These are phyloP conservation scores for Eumaeus atala DNA, from an alignment of 1,140 invertebrate species.

Conservation along the genomic window DNA sequence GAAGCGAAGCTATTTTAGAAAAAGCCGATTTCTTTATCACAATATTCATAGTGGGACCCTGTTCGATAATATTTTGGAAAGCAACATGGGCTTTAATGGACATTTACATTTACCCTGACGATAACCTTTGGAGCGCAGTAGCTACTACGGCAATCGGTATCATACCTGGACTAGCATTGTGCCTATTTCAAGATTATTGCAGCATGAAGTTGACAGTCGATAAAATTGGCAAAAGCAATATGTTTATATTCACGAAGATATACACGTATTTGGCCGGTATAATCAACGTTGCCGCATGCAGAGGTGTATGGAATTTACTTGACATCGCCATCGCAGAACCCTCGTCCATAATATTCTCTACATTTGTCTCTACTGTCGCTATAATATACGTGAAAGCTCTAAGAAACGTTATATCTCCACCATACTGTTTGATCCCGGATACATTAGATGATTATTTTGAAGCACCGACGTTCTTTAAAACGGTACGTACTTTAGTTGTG, in stretches of 20 bases:
- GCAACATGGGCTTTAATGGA: slow-evolving; percentile 34
- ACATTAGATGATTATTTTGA: slow-evolving; percentile 35
- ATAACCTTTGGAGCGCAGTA: slow-evolving; percentile 25
- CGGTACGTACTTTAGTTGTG: slow-evolving; percentile 25
- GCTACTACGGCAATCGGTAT: slow-evolving; percentile 26
- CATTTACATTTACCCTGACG: slow-evolving; percentile 30
- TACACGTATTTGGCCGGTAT: slow-evolving; percentile 29
- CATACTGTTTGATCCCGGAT: slow-evolving; percentile 28
- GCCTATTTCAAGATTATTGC: slow-evolving; percentile 25
- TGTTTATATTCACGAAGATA: slow-evolving; percentile 28
- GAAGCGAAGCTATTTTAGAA: slow-evolving; percentile 24
- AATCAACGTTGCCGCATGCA: slow-evolving; percentile 30
- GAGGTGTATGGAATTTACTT: slow-evolving; percentile 35
- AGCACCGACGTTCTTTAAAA: slow-evolving; percentile 35
- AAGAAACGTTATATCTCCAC: slow-evolving; percentile 31
- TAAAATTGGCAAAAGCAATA: slow-evolving; percentile 22
- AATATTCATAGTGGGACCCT: slow-evolving; percentile 25
- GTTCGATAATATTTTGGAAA: slow-evolving; percentile 34
- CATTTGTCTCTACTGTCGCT: slow-evolving; percentile 23
- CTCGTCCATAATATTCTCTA: slow-evolving; percentile 20
- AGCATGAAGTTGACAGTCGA: slow-evolving; percentile 25
- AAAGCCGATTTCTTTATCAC: slow-evolving; percentile 29
- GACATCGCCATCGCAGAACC: slow-evolving; percentile 23
- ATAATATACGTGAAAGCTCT: slow-evolving; percentile 27
- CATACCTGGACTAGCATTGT: slow-evolving; percentile 27